Base-by-base conservation (phyloP, 2,888 invertebrate genomes). In the Macrosoma leucophasiata region DNA sequence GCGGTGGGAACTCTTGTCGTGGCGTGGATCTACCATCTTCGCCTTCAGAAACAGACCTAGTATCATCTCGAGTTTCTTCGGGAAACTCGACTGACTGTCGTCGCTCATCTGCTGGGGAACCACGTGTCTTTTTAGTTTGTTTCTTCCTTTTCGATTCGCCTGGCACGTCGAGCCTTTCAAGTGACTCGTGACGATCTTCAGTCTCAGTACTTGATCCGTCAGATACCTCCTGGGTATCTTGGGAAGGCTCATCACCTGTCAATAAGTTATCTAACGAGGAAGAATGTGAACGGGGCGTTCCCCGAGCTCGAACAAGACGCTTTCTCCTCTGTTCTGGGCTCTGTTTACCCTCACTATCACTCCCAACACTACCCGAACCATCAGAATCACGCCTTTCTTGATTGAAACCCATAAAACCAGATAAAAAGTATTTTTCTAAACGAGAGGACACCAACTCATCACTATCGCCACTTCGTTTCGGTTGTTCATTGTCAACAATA, bases 241-340 rank as follows among this genome's bases (percentile, higher is more conserved):
- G 76, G 22, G 75, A 69, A 24, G 84, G 81, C 52, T 89, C 89
- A 4, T 88, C 87, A 21, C 89, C 88, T 0, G 91, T 86, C 33
- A 93, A 59, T 26, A 93, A 78, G 63, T 94, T 94, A 52, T 94
- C 94, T 28, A 93, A 70, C 0, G 93, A 94, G 0, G 91, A 92
- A 35, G 92, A 92, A 65, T 94, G 93, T 8, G 93, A 93, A 28
- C 94, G 82, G 0, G 93, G 93, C 0, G 93, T 92, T 3, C 94
- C 94, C 23, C 95, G 86, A 3, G 94, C 93, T 8, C 94, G 86
- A 1, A 94, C 94, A 36, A 94, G 71, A 19, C 91, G 86, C 61
- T 95, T 95, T 38, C 94, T 85, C 5, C 94, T 78, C 62, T 95
- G 94, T 60, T 94, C 94, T 0, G 95, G 95, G 69, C 94, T 95